Conservation (phyloP, 2,113 vertebrate genomes). For the Stictonetta naevosa region DNA sequence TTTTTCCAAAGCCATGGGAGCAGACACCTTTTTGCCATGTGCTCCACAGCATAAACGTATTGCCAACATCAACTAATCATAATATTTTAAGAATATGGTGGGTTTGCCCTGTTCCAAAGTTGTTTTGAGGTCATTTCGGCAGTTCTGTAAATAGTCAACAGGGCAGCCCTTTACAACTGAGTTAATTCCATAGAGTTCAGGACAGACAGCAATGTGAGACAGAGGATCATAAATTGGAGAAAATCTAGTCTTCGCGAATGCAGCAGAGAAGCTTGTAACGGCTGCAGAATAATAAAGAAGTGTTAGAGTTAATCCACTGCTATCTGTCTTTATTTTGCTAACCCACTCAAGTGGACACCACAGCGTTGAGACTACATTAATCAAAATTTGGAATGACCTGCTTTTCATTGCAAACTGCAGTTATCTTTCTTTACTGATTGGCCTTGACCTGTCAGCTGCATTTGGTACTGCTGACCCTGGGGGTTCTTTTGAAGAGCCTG, state of each 20-base stretch:
- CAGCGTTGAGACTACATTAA: constrained; percentile 57
- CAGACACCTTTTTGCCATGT: background rate
- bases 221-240: constrained; percentile 27
- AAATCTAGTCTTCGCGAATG: background rate
- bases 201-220: background rate
- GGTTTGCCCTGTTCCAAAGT: constrained; percentile 14
- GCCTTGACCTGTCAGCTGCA: constrained; percentile 71
- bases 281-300: constrained; percentile 20
- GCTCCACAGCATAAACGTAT: background rate
- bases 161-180: background rate
- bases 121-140: constrained; percentile 9
- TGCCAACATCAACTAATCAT: background rate
- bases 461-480: constrained; percentile 55
- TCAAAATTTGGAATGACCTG: constrained; percentile 61
- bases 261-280: background rate
- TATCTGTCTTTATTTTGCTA: constrained; percentile 60
- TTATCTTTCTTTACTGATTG: constrained; percentile 71
- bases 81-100: background rate
- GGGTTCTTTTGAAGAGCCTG: constrained; percentile 49
- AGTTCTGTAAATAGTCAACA: background rate
- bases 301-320: constrained; percentile 43
- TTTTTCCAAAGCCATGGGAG: background rate
- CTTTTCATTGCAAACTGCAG: constrained; percentile 66
- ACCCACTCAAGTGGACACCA: constrained; percentile 32
- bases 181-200: background rate